Evolutionary conservation across 2,797 vertebrate species (phyloP).

Genomic region (Gastrophryne carolinensis): DNA sequence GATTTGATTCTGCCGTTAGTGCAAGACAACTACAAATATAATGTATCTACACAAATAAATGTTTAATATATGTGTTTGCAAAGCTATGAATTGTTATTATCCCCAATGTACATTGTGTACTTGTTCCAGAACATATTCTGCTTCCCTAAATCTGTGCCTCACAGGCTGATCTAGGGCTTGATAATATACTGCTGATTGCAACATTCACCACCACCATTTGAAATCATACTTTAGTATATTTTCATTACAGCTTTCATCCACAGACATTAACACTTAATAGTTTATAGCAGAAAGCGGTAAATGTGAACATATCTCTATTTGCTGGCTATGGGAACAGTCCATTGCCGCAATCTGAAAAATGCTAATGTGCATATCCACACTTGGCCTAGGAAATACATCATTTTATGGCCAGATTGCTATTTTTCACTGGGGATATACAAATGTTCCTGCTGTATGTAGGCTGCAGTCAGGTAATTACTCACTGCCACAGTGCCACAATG

Average conservation of each 20-base stretch:
- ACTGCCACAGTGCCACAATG: too few species aligned
- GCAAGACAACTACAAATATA: too few species aligned
- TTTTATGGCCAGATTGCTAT: background rate
- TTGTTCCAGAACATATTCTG: too few species aligned
- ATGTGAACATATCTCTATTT: background rate
- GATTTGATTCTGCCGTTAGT: too few species aligned
- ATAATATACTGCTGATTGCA: background rate
- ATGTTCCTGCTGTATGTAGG: background rate
- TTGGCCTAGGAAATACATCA: background rate
- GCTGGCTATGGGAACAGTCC: background rate
- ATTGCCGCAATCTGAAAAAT: background rate
- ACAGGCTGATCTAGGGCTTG: background rate
- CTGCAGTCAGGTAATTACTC: too few species aligned
- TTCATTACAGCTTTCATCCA: background rate
- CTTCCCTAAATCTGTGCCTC: background rate
- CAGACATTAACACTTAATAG: background rate
- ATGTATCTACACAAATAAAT: background rate
- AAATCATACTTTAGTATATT: background rate
- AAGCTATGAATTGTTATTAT: background rate
- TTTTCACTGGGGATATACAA: background rate
- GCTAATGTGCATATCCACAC: background rate
- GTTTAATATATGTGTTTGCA: background rate
- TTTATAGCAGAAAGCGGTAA: background rate
- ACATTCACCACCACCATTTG: background rate
- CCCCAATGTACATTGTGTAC: background rate